Base-by-base conservation (phyloP, 2,888 invertebrate genomes). In the Limnephilus rhombicus region DNA sequence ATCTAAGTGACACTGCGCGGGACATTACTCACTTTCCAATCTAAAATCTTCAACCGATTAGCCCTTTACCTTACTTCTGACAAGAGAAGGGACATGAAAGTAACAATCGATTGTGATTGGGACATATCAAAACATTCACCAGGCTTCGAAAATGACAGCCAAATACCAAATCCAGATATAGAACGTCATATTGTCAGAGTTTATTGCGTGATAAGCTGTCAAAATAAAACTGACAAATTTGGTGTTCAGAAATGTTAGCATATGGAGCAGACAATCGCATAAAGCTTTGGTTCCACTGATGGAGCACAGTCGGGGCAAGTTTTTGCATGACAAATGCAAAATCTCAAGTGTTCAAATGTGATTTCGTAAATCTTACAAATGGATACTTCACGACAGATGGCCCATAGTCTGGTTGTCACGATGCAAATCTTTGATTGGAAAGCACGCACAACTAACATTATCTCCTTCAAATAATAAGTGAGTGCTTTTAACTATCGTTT, bases 51-150 rank as follows among this genome's bases (percentile, higher is more conserved):
- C 85, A 41, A 41, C 85, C 34, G 41, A 85, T 85, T 85, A 85
- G 85, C 85, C 85, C 85, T 85, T 85, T 85, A 41, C 41, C 85
- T 85, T 41, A 85, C 24, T 37, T 37, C 7, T 68, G n/a, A 41
- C 85, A 34, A 85, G 34, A 85, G 34, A 85, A 85, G 18, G 37
- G 85, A 85, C 85, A 85, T 37, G 85, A 34, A 85, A 37, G 85
- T 85, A 34, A 37, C 31, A 68, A 85, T 49, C 29, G 87, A 87
- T 87, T 68, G 87, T 87, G 87, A 87, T 87, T 87, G 87, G 45
- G 68, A 87, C 87, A 86, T 49, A 87, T 12, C 87, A 53, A 87
- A 53, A 87, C 68, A 29, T 41, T 68, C 68, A n/a, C 68, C 68
- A 7, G 24, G 68, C 9, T 24, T 68, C 68, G 24, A n/a, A 68